A percentile compares a stretch with the other conserved stretches of the same genome.
Evolutionary conservation across 2,113 vertebrate genomes (phyloP).

Genomic region (Pituophis catenifer): DNA sequence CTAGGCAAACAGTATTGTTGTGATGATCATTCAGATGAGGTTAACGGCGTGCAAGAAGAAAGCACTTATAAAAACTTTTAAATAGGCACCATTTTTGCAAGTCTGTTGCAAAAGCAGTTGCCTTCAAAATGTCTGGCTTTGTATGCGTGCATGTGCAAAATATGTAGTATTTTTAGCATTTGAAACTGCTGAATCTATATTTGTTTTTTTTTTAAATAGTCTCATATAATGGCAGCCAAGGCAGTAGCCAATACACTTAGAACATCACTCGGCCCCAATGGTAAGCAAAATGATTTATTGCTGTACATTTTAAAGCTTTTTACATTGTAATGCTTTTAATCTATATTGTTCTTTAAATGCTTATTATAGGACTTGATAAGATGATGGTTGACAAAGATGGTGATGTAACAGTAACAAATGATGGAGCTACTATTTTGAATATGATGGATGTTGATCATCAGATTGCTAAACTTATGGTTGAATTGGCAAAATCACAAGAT

Average conservation of each 20-base stretch:
- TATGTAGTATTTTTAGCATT: rapidly evolving
- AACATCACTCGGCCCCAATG: constrained; percentile 95
- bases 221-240: constrained; percentile 97
- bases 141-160: neutral
- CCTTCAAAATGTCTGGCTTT: neutral
- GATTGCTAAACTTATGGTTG: constrained; percentile 98
- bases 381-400: constrained; percentile 99
- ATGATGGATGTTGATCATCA: constrained; percentile 99
- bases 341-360: neutral
- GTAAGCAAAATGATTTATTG: constrained; percentile 65
- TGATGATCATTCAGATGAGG: neutral
- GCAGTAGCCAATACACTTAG: constrained; percentile 93
- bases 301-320: rapidly evolving
- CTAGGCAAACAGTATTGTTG: neutral
- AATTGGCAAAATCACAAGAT: constrained; percentile 96
- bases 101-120: neutral
- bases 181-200: rapidly evolving
- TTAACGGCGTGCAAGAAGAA: neutral
- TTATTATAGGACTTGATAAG: constrained; percentile 87
- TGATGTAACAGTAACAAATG: constrained; percentile 96
- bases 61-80: neutral
- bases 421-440: constrained; percentile 95
- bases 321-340: neutral
- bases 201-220: constrained; percentile 72
- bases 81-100: neutral